These are phyloP conservation scores for Tricholaema leucomelas DNA, from an alignment of 2,113 vertebrate species.

Conservation along the genomic window DNA sequence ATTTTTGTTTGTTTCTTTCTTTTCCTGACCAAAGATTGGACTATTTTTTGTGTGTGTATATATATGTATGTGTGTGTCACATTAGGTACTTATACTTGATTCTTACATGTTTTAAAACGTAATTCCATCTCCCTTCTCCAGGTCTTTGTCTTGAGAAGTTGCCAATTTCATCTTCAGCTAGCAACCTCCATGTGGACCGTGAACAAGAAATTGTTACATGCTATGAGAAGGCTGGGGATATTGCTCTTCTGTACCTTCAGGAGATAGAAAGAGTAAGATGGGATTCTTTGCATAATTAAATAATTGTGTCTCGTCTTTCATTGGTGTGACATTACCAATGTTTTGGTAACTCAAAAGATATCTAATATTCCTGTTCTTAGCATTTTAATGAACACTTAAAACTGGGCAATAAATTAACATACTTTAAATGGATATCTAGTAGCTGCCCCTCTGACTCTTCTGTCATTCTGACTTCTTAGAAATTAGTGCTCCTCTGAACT, in stretches of 20 bases:
- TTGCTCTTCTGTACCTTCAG: constrained; percentile 95
- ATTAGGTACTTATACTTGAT: not conserved
- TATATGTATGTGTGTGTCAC: not conserved
- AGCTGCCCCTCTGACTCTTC: not conserved
- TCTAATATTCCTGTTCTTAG: not conserved
- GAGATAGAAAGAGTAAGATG: constrained; percentile 92
- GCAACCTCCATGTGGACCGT: constrained; percentile 78
- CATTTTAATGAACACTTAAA: not conserved
- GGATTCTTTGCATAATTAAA: not conserved
- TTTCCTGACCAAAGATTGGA: not conserved
- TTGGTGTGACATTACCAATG: not conserved
- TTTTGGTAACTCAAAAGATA: not conserved
- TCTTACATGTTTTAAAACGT: not conserved
- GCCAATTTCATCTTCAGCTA: constrained; percentile 85
- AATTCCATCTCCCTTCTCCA: not conserved
- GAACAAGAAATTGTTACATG: constrained; percentile 95
- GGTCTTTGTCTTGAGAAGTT: constrained; percentile 95
- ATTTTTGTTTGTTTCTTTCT: not conserved
- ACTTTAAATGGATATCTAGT: not conserved
- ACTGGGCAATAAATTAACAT: not conserved
- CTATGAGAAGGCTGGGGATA: constrained; percentile 98
- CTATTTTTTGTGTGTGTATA: not conserved
- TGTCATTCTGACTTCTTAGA: not conserved
- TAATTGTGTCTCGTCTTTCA: not conserved
- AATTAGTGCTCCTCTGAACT: not conserved